Evolutionary conservation across 2,113 vertebrate genomes (phyloP).

Genomic region (Pterophyllum scalare): DNA sequence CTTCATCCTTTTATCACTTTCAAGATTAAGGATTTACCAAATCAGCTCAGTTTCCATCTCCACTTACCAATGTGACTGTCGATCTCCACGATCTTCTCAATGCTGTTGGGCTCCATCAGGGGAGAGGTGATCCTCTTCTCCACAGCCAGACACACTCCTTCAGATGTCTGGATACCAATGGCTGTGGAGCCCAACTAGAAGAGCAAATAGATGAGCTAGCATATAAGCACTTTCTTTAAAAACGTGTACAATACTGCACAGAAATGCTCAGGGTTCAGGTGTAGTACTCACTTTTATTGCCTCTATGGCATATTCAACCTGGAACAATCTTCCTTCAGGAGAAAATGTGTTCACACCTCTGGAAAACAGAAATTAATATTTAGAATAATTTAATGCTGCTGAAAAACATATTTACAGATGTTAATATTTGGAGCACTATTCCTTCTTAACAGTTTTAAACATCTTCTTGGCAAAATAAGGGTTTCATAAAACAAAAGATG

Average conservation of each 20-base stretch:
- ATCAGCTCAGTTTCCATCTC: not conserved
- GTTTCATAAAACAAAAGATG: not conserved
- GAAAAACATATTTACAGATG: not conserved
- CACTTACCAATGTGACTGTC: conserved; percentile 93
- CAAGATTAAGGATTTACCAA: too few species aligned
- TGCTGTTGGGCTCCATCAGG: conserved; percentile 98
- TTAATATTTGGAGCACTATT: not conserved
- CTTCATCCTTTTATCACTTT: not conserved
- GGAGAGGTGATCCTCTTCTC: conserved; percentile 99
- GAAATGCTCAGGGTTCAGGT: not conserved
- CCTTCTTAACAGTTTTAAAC: not conserved
- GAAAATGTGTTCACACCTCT: conserved; percentile 99
- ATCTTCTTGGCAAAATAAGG: not conserved
- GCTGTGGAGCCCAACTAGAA: conserved; percentile 95
- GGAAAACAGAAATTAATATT: conserved; percentile 47
- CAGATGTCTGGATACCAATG: conserved; percentile 97
- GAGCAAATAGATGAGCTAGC: conserved; percentile 13
- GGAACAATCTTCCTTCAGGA: conserved; percentile 96
- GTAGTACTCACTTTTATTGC: conserved; percentile 92
- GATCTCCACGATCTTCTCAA: conserved; percentile 99
- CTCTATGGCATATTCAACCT: conserved; percentile 99
- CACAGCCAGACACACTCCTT: conserved; percentile 96
- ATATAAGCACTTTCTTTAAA: not conserved
- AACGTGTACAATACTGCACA: not conserved
- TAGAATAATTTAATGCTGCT: not conserved